A percentile compares a stretch with the other conserved stretches of the same genome.
These are phyloP conservation scores for Phrynosoma blainvillii DNA, from an alignment of 2,113 vertebrate genomes.

Conservation along the genomic window DNA sequence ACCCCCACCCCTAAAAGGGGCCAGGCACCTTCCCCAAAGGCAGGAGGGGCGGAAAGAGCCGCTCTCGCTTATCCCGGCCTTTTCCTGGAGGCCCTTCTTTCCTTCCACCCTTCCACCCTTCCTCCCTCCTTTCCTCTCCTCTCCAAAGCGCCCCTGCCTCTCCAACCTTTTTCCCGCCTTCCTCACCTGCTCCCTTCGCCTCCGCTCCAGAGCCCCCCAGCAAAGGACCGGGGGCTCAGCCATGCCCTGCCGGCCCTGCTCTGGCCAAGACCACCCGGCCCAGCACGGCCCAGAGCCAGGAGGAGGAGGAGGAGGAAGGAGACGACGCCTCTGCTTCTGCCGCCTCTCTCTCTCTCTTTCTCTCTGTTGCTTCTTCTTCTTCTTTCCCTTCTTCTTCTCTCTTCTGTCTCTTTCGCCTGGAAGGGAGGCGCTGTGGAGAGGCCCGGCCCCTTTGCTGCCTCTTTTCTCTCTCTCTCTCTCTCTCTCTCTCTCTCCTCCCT, in stretches of 20 bases:
- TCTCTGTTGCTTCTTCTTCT: no score
- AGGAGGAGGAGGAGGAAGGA: not conserved
- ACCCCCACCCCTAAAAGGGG: no score
- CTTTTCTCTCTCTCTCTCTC: no score
- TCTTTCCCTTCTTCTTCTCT: no score
- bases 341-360: not conserved
- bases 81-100: not conserved
- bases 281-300: not conserved
- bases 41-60: not conserved
- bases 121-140: not conserved
- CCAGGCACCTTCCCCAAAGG: no score
- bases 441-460: not conserved
- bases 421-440: no score
- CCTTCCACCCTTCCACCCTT: no score
- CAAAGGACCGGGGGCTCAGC: not conserved
- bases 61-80: not conserved
- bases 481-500: not conserved
- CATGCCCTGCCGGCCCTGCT: conserved; percentile 13
- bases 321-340: not conserved
- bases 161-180: not conserved
- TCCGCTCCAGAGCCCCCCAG: not conserved
- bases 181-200: not conserved
- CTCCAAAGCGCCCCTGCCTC: no score
- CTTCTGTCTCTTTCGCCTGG: no score
- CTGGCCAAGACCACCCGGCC: not conserved